These are phyloP conservation scores for Pollenia labialis DNA, from an alignment of 2,888 invertebrate genomes.

Conservation along the genomic window DNA sequence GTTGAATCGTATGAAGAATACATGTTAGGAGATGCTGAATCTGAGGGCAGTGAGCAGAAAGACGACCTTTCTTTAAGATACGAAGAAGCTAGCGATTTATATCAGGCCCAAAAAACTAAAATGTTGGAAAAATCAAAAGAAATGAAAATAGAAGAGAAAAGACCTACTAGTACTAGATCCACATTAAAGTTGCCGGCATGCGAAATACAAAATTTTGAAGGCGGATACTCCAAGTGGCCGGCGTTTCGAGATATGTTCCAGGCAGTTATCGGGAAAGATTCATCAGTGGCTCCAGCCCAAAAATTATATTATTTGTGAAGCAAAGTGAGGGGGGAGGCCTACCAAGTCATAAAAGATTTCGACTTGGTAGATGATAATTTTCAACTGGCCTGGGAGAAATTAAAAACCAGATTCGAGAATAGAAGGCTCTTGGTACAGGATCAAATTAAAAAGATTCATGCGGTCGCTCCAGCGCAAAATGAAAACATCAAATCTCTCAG, in stretches of 20 bases:
- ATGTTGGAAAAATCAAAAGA: background rate
- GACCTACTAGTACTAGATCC: background rate
- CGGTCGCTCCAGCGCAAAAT: background rate
- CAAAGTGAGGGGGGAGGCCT: conserved; percentile 2
- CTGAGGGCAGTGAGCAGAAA: background rate
- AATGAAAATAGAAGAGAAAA: background rate
- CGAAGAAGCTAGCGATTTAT: background rate
- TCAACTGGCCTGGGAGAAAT: background rate
- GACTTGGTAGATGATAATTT: background rate
- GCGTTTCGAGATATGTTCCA: background rate
- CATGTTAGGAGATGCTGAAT: background rate
- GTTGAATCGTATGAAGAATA: conserved; percentile 16
- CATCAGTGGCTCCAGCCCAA: background rate
- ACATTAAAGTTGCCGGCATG: background rate
- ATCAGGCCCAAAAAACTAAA: background rate
- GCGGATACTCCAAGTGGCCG: background rate
- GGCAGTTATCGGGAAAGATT: background rate
- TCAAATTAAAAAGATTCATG: background rate
- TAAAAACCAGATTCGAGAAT: background rate
- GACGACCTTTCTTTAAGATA: background rate
- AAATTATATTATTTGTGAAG: background rate
- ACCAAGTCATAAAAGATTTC: conserved; percentile 6
- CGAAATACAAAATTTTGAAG: background rate
- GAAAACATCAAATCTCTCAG: conserved; percentile 19
- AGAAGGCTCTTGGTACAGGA: background rate